A percentile compares a stretch with the other conserved stretches of the same genome.
Conservation (phyloP, 1,140 invertebrate species). For the Platyscapa corneri region DNA sequence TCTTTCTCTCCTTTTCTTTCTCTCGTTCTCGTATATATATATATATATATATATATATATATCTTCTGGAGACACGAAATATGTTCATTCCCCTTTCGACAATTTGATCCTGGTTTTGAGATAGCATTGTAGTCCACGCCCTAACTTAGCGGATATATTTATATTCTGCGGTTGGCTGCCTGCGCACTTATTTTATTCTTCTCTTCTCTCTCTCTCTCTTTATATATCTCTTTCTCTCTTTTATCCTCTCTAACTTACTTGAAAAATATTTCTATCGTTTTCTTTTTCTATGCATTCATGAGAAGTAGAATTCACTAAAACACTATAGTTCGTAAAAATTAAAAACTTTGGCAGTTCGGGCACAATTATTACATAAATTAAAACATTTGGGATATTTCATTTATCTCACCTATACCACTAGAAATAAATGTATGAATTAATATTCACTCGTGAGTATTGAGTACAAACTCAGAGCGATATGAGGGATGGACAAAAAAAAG, state of each 20-base stretch:
- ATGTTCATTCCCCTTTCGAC: slow-evolving; percentile 71
- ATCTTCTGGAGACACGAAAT: slow-evolving; percentile 63
- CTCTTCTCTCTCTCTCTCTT: slow-evolving; percentile 2
- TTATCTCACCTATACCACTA: too few species aligned
- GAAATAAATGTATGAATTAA: too few species aligned
- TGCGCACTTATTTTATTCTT: slow-evolving; percentile 36
- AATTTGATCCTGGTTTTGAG: slow-evolving; percentile 70
- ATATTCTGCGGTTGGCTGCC: slow-evolving; percentile 39
- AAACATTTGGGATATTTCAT: too few species aligned
- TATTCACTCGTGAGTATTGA: too few species aligned
- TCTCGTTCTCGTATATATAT: slow-evolving; percentile 37
- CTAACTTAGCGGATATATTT: slow-evolving; percentile 46
- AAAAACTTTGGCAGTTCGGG: background rate
- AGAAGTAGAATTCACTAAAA: background rate
- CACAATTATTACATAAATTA: background rate
- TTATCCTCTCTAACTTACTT: background rate
- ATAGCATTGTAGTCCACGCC: slow-evolving; percentile 68
- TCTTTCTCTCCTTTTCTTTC: slow-evolving; percentile 56
- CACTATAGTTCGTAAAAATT: background rate
- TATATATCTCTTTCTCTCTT: background rate
- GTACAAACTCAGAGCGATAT: too few species aligned
- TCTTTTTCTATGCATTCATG: background rate
- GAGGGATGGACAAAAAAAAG: too few species aligned
- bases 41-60: slow-evolving; percentile 8
- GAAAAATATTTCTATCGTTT: background rate